phyloP scores from a whole-genome alignment of 64 coral and sea anemone species.

The Dendronephthya gigantea region DNA sequence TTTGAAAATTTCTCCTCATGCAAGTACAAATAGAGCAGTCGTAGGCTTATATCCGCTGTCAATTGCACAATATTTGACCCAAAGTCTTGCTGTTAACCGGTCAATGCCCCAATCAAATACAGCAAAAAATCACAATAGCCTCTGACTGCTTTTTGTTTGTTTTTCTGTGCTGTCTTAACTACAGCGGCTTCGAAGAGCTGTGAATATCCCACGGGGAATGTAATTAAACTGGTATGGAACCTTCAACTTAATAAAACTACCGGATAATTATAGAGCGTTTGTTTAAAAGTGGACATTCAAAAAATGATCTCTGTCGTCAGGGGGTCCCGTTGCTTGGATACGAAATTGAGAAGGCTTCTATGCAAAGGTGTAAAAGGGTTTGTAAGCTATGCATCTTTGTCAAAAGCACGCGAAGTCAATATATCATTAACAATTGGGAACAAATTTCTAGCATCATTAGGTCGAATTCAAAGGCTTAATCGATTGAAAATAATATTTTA shows the following conservation, averaged over 20 bases:
- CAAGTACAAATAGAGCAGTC: neutral
- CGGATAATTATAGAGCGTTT: neutral
- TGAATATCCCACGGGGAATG: neutral
- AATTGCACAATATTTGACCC: neutral
- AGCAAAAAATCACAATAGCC: neutral
- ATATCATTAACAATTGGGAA: neutral
- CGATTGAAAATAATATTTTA: neutral
- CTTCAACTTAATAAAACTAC: slow-evolving; percentile 8
- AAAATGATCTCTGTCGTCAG: neutral
- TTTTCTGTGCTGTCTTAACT: neutral
- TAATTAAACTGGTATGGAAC: neutral
- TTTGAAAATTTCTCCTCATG: neutral
- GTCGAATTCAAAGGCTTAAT: neutral
- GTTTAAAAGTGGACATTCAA: neutral
- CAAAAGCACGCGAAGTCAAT: neutral
- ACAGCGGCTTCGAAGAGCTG: neutral
- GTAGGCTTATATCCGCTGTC: neutral
- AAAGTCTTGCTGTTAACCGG: neutral
- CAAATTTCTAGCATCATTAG: neutral
- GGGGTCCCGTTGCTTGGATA: neutral
- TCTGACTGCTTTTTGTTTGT: neutral
- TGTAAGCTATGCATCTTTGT: neutral
- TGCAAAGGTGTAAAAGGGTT: neutral
- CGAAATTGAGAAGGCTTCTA: neutral
- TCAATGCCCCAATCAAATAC: neutral